Base-by-base conservation (phyloP, 1,140 invertebrate genomes). In the Zaprionus ornatus region DNA sequence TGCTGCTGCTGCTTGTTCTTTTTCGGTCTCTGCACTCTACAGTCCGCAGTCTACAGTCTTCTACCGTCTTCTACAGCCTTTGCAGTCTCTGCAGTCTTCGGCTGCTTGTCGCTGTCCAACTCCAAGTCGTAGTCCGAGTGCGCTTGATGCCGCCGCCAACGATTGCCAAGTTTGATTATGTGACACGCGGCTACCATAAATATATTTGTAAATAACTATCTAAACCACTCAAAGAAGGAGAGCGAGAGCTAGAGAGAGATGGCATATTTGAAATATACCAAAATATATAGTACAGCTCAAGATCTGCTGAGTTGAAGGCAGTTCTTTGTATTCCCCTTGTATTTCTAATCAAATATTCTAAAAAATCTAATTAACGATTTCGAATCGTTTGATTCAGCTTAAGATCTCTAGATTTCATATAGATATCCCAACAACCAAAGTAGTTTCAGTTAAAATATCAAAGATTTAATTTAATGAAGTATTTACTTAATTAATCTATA, bases 141-240 rank as follows among this genome's bases (percentile, higher is more conserved):
- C 65, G 73, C 66, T 80, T 74, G 76, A 75, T 75, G 71, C 76
- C 78, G 71, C 71, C 76, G 76, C 63, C 65, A 17, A 61, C 67
- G 71, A 74, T 79, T 81, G 76, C 67, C 62, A 79, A 71, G 72
- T 81, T 75, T 81, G 76, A 79, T 79, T 81, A 64, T 75, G 62
- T 75, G 67, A 63, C 74, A 72, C 68, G 69, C 45, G 61, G 59
- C 69, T 72, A 76, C 68, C 74, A 76, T 76, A 76, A 76, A 76
- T 76, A 76, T 52, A 57, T 70, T 70, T 52, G 59, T 56, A 48
- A 55, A 37, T 40, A 72, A 65, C 62, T 55, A 37, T 50, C 50
- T 25, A 15, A 15, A 9, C 32, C 37, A n/a, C 48, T 32, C 13
- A n/a, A 52, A 27, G 17, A 23, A 13, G 21, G 12, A 35, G 3